Conservation (phyloP, 2,113 vertebrate species). For the Neotoma lepida region DNA sequence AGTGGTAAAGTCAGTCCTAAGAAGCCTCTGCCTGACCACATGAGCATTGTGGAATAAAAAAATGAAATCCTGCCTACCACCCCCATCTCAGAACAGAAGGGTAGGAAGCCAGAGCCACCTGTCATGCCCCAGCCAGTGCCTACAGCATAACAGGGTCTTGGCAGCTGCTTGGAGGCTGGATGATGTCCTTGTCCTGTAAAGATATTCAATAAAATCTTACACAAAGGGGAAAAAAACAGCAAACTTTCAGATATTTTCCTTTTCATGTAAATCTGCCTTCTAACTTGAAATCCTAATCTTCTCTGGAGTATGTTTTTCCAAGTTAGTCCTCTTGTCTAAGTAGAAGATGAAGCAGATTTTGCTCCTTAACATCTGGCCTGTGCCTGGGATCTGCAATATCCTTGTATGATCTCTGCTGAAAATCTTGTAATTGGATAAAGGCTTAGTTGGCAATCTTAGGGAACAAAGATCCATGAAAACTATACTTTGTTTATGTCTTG, state of each 20-base stretch:
- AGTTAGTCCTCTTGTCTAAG: neutral
- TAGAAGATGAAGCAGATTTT: neutral
- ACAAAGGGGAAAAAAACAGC: neutral
- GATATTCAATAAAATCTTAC: neutral
- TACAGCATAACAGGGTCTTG: neutral
- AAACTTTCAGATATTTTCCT: neutral
- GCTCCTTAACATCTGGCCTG: constrained; percentile 33
- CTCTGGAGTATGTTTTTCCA: neutral
- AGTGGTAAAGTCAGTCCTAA: neutral
- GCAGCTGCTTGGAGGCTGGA: neutral
- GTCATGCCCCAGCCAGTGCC: neutral
- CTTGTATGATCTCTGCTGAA: neutral
- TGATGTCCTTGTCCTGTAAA: neutral
- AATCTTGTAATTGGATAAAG: constrained; percentile 38
- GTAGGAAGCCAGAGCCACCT: neutral
- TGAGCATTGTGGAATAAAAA: neutral
- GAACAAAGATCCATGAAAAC: constrained; percentile 1
- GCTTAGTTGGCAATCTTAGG: neutral
- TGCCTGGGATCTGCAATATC: constrained; percentile 8
- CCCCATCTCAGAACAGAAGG: neutral
- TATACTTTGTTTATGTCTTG: constrained; percentile 25
- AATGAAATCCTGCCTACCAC: neutral
- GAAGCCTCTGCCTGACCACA: too few relatives aligned
- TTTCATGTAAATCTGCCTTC: neutral
- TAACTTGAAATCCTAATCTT: constrained; percentile 14